Percentiles rank a stretch among this genome's conserved stretches.
phyloP scores from a whole-genome alignment of 2,113 vertebrate genomes.

The Varanus komodoensis region DNA sequence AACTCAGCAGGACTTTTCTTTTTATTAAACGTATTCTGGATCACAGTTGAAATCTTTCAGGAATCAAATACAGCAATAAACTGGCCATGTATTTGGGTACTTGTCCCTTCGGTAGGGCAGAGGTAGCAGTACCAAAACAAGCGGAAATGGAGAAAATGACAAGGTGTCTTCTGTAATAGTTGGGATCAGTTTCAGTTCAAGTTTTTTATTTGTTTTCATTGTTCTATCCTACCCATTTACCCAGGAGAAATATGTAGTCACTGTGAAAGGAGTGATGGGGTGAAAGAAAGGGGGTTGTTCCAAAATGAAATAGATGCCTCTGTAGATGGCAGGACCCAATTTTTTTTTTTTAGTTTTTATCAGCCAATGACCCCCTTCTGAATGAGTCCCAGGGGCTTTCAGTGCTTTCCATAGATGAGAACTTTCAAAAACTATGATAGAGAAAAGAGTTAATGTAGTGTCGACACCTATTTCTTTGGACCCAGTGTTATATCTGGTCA shows the following conservation, averaged over 20 bases:
- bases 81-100: conserved; percentile 37
- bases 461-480: not conserved
- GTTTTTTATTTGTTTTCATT: not conserved
- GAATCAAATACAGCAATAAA: conserved; percentile 17
- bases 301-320: not conserved
- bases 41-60: not conserved
- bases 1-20: conserved; percentile 2
- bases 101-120: conserved; percentile 44
- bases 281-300: not conserved
- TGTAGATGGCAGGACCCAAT: not conserved
- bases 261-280: not conserved
- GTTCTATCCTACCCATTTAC: conserved; percentile 2
- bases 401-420: not conserved
- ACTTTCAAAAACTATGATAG: not conserved
- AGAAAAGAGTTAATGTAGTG: not conserved
- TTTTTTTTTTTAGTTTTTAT: not conserved
- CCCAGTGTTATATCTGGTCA: not conserved
- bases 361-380: not conserved
- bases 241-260: conserved; percentile 1
- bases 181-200: not conserved
- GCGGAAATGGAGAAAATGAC: not conserved
- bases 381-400: not conserved
- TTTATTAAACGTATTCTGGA: too few species aligned
- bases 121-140: conserved; percentile 5
- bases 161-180: not conserved